phyloP scores from a whole-genome alignment of 2,797 vertebrate genomes.

The Allobates femoralis region DNA sequence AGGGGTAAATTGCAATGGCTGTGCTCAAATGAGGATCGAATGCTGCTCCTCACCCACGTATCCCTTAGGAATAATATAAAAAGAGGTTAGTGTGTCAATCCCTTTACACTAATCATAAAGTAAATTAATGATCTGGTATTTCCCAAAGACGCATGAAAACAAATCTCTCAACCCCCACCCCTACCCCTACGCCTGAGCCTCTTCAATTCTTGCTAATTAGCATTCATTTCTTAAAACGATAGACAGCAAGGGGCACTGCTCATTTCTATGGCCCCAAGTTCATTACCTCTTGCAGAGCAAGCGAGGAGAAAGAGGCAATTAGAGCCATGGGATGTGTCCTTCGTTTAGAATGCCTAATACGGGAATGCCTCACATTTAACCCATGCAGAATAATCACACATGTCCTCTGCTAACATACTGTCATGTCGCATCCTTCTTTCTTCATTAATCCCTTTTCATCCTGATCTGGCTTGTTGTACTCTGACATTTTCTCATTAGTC shows the following conservation, averaged over 20 bases:
- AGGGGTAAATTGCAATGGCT: conserved; percentile 13
- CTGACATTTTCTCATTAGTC: neutral
- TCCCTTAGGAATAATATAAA: conserved; percentile 47
- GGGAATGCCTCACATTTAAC: conserved; percentile 25
- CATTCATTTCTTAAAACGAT: conserved; percentile 58
- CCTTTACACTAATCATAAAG: conserved; percentile 61
- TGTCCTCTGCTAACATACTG: neutral
- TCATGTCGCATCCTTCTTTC: conserved; percentile 20
- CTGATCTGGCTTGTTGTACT: neutral
- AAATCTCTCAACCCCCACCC: conserved; percentile 39
- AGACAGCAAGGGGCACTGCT: conserved; percentile 45
- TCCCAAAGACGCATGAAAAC: conserved; percentile 57
- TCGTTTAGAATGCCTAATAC: conserved; percentile 15
- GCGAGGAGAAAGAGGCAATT: conserved; percentile 55
- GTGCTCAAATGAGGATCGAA: conserved; percentile 16
- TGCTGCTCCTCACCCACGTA: conserved; percentile 45
- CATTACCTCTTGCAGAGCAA: conserved; percentile 55
- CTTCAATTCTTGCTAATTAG: conserved; percentile 58
- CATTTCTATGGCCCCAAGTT: conserved; percentile 55
- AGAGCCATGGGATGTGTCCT: conserved; percentile 40
- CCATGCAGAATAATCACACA: conserved; percentile 43
- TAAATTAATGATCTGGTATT: conserved; percentile 64
- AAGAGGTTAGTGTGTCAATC: conserved; percentile 64
- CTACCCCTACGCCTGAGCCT: conserved; percentile 24
- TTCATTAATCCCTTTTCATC: conserved; percentile 41